Evolutionary conservation across 2,888 invertebrate species (phyloP), one percentile per base, ranked within the genome.

Genomic region (Drosophila falleni): DNA sequence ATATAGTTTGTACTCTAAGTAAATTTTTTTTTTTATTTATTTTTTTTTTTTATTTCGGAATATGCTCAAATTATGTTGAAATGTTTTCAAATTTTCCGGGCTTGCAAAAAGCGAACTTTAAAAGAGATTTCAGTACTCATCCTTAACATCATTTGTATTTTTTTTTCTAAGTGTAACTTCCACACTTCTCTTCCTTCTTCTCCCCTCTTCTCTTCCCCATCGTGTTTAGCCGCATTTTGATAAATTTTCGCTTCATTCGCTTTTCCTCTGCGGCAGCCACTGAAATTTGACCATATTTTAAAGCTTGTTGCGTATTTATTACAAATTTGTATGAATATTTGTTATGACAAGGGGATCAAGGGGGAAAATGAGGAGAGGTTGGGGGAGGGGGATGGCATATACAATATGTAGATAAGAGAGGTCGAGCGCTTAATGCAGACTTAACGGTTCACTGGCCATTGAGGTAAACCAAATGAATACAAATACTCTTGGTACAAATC

Each of bases 231-330:
- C 67, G 56, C 70, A 80, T 76, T 76, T 80, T 69, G 62, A 53
- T 53, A 62, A 56, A 76, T 64, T 74, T 70, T 70, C 66, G 58
- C 67, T 47, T 29, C 60, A 71, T 60, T 71, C 60, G 59, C 15
- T 51, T 31, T 50, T 39, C 29, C 16, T 39, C 47, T 37, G 37
- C 46, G 31, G 19, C 44, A 26, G 49, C 70, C 37, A 54, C 58
- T 66, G 51, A 61, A 53, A 65, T 70, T 70, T 74, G 63, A 51
- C 42, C 49, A 75, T 58, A 64, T 71, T 72, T 72, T 72, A 61
- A 71, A 61, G 66, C 75, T 55, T 53, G 50, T 54, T 76, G 65
- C 62, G 55, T 60, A 71, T 71, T 66, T 67, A 75, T 63, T 75
- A 56, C 59, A 75, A 69, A 68, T 73, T 68, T 39, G 54, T 46